Conservation (phyloP, 2,888 invertebrate genomes). For the Chalcis sispes region DNA sequence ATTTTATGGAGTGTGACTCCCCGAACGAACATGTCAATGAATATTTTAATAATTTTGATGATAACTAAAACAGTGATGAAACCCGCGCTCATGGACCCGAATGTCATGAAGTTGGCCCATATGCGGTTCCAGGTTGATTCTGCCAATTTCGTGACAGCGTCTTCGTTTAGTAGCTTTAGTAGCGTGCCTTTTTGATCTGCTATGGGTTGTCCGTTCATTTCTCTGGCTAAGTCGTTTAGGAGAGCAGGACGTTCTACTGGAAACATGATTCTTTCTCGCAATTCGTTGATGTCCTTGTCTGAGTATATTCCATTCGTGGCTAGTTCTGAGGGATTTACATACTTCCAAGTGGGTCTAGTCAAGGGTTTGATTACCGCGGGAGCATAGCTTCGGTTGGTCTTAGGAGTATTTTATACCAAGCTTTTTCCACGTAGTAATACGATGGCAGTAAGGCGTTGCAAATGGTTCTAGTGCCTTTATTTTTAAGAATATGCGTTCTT, state of each 20-base stretch:
- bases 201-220: no score
- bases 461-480: no score
- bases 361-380: constrained; percentile 34
- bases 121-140: constrained; percentile 15
- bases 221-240: no score
- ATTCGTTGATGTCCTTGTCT: constrained; percentile 30
- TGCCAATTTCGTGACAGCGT: neutral
- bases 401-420: constrained; percentile 52
- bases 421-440: constrained; percentile 26
- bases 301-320: constrained; percentile 57
- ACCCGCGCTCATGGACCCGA: constrained; percentile 51
- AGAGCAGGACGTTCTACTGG: constrained; percentile 25
- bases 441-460: no score
- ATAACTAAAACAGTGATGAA: constrained; percentile 34
- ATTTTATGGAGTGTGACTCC: neutral
- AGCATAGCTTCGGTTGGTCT: neutral
- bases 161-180: constrained; percentile 23
- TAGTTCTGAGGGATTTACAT: no score
- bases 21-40: constrained; percentile 21
- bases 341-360: no score
- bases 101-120: constrained; percentile 40
- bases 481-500: neutral
- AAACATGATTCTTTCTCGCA: constrained; percentile 46
- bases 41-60: constrained; percentile 12
- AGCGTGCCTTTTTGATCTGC: no score